Conservation (phyloP, 2,797 vertebrate genomes). For the Mormyrops attenuatus region DNA sequence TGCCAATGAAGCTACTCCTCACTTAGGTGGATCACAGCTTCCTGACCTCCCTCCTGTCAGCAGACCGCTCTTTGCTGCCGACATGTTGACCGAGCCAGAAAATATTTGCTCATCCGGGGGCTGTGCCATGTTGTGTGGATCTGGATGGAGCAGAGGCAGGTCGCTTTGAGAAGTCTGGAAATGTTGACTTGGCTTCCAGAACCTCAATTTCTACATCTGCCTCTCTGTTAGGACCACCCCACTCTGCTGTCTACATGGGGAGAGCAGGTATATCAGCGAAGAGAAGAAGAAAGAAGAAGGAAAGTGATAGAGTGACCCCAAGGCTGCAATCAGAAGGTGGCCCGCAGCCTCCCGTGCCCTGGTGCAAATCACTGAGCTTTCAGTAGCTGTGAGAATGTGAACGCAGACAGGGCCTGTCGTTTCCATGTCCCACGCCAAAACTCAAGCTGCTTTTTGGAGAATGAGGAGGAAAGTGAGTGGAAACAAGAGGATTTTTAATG, state of each 20-base stretch:
- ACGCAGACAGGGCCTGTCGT: neutral
- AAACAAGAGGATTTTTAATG: neutral
- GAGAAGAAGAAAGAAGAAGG: neutral
- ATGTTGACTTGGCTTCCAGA: neutral
- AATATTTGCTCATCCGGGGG: neutral
- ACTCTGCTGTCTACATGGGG: neutral
- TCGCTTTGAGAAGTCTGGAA: neutral
- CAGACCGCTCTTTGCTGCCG: neutral
- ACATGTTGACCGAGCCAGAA: neutral
- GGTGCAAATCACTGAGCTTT: constrained; percentile 7
- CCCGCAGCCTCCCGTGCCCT: neutral
- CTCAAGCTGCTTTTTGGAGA: neutral
- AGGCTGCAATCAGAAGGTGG: neutral
- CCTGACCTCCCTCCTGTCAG: neutral
- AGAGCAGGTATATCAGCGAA: neutral
- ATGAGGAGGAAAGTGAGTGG: neutral
- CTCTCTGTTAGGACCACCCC: neutral
- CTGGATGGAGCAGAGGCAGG: neutral
- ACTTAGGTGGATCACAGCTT: neutral
- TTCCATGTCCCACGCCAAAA: constrained; percentile 9
- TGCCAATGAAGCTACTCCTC: neutral
- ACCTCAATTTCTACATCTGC: neutral
- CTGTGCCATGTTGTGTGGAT: neutral
- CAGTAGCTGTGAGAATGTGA: neutral
- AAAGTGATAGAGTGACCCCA: neutral